A percentile compares a stretch with the other conserved stretches of the same genome.
These are phyloP conservation scores for Cosmia pyralina DNA, from an alignment of 2,888 invertebrate species.

Conservation along the genomic window DNA sequence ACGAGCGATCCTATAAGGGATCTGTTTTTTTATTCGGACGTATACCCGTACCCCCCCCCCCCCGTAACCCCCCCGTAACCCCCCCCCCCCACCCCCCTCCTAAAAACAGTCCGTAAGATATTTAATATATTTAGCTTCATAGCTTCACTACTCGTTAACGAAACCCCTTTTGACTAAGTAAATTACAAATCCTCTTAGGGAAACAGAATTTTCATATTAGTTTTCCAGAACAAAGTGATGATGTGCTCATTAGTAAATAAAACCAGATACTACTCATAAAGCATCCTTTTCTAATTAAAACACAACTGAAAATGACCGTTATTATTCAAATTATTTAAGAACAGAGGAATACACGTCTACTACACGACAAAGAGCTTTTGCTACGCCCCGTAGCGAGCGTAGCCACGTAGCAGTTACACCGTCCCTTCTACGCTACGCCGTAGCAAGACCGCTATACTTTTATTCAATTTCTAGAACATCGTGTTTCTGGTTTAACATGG, in stretches of 20 bases:
- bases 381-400: constrained; percentile 42
- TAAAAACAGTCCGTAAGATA: neutral
- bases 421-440: constrained; percentile 32
- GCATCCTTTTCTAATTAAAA: constrained; percentile 4
- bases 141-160: neutral
- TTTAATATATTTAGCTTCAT: neutral
- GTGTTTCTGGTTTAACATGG: constrained; percentile 6
- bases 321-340: constrained; percentile 23
- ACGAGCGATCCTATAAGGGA: no score
- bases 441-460: constrained; percentile 17
- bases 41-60: no score
- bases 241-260: constrained; percentile 17
- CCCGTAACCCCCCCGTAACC: no score
- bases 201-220: neutral
- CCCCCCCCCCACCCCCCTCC: no score
- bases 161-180: constrained; percentile 18
- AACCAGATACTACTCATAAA: constrained; percentile 5
- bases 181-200: constrained; percentile 1
- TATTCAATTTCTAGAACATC: neutral
- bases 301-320: constrained; percentile 7
- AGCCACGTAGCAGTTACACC: constrained; percentile 21
- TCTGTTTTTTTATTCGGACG: no score
- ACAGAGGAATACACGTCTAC: constrained; percentile 2
- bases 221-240: constrained; percentile 14
- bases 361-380: constrained; percentile 11